Percentiles rank a stretch among this genome's conserved stretches.
Evolutionary conservation across 1,140 invertebrate species (phyloP).

Genomic region (Euschistus heros): DNA sequence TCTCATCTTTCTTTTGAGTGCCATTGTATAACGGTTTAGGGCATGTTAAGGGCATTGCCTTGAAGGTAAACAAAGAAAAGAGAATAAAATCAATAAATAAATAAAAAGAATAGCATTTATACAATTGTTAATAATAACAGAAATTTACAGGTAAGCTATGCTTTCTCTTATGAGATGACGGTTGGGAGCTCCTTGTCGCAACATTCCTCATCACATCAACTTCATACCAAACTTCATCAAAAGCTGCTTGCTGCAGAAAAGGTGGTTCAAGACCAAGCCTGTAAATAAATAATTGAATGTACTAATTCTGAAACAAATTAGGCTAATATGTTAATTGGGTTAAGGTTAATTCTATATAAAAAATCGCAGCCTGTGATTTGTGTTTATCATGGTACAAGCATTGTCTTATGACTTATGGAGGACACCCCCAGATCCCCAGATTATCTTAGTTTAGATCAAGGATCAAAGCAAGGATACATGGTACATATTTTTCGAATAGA

Average conservation of each 20-base stretch:
- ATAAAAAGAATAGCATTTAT: slow-evolving; percentile 19
- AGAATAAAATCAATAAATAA: not conserved
- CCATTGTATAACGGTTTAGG: slow-evolving; percentile 22
- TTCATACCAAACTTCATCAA: slow-evolving; percentile 69
- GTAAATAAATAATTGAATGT: slow-evolving; percentile 22
- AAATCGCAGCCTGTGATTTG: too few species aligned
- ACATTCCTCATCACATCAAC: slow-evolving; percentile 77
- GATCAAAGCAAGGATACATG: too few species aligned
- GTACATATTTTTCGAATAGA: too few species aligned
- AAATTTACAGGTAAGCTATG: slow-evolving; percentile 33
- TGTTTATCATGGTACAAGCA: too few species aligned
- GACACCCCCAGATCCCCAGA: too few species aligned
- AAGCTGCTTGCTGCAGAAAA: slow-evolving; percentile 67
- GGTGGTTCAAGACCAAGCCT: slow-evolving; percentile 42
- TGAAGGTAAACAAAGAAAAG: slow-evolving; percentile 15
- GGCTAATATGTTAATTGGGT: not conserved
- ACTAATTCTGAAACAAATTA: too few species aligned
- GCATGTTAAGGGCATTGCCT: slow-evolving; percentile 26
- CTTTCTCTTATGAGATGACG: slow-evolving; percentile 22
- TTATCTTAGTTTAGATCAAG: too few species aligned
- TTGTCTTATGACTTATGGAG: too few species aligned
- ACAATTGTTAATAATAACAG: not conserved
- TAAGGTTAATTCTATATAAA: not conserved
- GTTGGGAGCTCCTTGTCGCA: slow-evolving; percentile 35
- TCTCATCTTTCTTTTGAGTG: slow-evolving; percentile 18